Percentiles rank a stretch among this genome's conserved stretches.
These are phyloP conservation scores for Eciton burchellii DNA, from an alignment of 1,140 invertebrate genomes.

Conservation along the genomic window DNA sequence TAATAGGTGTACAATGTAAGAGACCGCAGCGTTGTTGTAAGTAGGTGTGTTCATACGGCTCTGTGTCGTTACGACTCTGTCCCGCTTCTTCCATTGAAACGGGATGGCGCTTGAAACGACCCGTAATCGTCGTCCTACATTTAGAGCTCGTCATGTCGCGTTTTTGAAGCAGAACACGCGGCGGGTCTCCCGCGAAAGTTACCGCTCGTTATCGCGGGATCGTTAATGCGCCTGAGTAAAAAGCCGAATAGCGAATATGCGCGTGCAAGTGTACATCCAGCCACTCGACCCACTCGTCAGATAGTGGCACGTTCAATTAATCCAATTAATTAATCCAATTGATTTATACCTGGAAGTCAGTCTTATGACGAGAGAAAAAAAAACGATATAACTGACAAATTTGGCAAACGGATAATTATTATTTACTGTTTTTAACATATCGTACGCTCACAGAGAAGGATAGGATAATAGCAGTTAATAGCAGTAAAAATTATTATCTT, in stretches of 20 bases:
- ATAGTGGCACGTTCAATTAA: no score
- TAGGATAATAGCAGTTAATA: no score
- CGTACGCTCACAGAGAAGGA: no score
- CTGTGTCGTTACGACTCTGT: constrained; percentile 66
- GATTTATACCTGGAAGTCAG: no score
- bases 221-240: background rate
- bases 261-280: no score
- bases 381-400: background rate
- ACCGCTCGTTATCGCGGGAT: background rate
- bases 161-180: constrained; percentile 21
- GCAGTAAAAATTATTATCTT: background rate
- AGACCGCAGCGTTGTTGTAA: constrained; percentile 71
- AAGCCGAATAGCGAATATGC: background rate
- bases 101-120: constrained; percentile 61
- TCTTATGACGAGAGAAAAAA: background rate
- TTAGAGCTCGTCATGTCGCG: constrained; percentile 44
- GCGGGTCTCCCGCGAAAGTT: background rate
- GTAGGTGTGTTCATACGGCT: constrained; percentile 64
- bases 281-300: background rate
- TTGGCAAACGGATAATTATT: background rate
- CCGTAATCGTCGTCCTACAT: constrained; percentile 67
- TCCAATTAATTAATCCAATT: background rate
- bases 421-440: no score
- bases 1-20: constrained; percentile 76
- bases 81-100: constrained; percentile 72